Evolutionary conservation across 30 jellyfish, hydroid and myxozoan species (phyloP).

Genomic region (Cassiopea andromeda): DNA sequence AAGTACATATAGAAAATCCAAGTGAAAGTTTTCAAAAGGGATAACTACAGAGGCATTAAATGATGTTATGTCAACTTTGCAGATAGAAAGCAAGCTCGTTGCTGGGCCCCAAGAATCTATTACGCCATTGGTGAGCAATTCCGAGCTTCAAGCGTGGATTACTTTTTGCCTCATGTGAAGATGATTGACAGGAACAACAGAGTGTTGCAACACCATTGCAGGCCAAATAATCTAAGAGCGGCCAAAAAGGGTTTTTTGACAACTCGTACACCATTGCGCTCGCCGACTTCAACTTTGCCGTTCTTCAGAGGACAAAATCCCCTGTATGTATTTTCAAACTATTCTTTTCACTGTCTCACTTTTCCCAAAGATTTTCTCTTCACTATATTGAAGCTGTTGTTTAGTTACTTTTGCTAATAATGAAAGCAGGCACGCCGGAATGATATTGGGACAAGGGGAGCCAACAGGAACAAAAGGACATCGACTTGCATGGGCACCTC

Average conservation of each 20-base stretch:
- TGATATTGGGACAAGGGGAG: no score
- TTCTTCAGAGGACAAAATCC: constrained; percentile 57
- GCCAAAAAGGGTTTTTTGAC: neutral
- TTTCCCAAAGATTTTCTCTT: neutral
- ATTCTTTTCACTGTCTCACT: no score
- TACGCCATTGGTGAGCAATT: constrained; percentile 50
- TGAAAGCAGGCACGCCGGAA: no score
- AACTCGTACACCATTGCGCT: constrained; percentile 6
- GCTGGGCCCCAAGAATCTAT: constrained; percentile 69
- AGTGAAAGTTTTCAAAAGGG: no score
- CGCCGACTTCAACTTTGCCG: neutral
- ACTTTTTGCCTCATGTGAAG: constrained; percentile 51
- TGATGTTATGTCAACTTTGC: neutral
- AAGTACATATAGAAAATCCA: no score
- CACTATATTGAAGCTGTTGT: neutral
- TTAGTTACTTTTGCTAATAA: no score
- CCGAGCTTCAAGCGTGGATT: constrained; percentile 54
- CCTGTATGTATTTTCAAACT: neutral
- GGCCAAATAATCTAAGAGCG: neutral
- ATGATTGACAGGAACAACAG: neutral
- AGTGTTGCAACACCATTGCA: neutral
- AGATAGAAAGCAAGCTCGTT: constrained; percentile 19
- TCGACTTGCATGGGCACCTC: no score
- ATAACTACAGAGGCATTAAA: no score
- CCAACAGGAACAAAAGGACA: no score